These are phyloP conservation scores for Tenualosa thibaudeaui DNA, from an alignment of 2,797 vertebrate species.

Conservation along the genomic window DNA sequence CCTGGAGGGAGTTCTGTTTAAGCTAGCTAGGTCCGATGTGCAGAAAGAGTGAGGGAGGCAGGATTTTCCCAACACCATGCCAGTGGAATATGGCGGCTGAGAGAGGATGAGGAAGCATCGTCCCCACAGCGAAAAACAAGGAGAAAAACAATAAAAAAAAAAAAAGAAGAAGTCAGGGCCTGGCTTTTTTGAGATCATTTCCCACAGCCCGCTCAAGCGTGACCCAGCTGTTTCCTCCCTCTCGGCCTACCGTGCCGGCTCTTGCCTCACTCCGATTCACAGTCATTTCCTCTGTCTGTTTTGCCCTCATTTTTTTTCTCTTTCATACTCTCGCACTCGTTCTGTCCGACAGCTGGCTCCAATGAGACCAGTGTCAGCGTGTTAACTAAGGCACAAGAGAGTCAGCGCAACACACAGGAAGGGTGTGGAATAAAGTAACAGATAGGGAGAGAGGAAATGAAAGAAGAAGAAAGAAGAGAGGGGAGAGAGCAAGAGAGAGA, in stretches of 20 bases:
- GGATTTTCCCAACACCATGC: neutral
- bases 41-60: neutral
- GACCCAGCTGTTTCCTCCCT: conserved; percentile 68
- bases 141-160: conserved; percentile 31
- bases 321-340: neutral
- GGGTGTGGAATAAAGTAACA: neutral
- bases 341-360: conserved; percentile 16
- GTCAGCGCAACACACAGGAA: conserved; percentile 1
- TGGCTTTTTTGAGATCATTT: conserved; percentile 61
- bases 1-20: neutral
- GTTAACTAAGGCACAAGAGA: neutral
- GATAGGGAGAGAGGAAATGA: neutral
- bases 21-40: neutral
- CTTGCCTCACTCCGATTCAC: conserved; percentile 38
- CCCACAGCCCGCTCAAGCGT: conserved; percentile 64
- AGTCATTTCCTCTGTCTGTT: conserved; percentile 21
- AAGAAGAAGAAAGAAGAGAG: neutral
- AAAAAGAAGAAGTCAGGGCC: conserved; percentile 33
- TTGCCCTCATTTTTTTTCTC: conserved; percentile 30
- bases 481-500: neutral
- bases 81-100: neutral
- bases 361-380: conserved; percentile 25
- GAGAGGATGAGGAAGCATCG: neutral
- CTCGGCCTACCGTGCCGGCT: neutral
- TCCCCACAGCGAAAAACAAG: neutral